Evolutionary conservation across 2,113 vertebrate genomes (phyloP).

Genomic region (Tachysurus fulvidraco): DNA sequence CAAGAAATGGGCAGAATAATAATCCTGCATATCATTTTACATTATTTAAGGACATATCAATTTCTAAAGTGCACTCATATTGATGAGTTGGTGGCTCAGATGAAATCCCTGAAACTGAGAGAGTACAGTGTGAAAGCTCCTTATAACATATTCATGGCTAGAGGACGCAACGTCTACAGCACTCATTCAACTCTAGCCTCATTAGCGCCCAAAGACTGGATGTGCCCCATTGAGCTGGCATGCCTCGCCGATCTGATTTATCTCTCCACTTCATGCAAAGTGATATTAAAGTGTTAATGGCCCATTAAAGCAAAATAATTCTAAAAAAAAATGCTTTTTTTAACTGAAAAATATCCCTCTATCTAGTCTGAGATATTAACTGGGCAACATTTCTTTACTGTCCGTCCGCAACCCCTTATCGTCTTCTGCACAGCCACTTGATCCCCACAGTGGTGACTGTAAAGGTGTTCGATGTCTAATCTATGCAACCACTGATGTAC

Average conservation of each 20-base stretch:
- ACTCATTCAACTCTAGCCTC: not conserved
- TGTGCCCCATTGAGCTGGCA: not conserved
- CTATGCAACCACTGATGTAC: conserved; percentile 36
- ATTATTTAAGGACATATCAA: not conserved
- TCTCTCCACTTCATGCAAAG: not conserved
- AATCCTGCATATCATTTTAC: not conserved
- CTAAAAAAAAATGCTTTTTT: not conserved
- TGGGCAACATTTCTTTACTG: not conserved
- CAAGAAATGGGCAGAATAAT: not conserved
- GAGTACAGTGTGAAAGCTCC: not conserved
- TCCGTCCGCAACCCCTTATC: not conserved
- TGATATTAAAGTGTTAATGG: not conserved
- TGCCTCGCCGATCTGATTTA: not conserved
- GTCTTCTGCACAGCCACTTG: not conserved
- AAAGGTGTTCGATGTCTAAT: not conserved
- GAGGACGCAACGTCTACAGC: not conserved
- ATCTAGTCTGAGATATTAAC: not conserved
- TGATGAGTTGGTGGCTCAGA: not conserved
- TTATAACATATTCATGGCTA: not conserved
- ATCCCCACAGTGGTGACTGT: not conserved
- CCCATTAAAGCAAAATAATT: not conserved
- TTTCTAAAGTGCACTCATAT: not conserved
- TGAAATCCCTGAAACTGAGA: not conserved
- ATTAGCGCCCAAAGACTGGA: not conserved
- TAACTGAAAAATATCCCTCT: not conserved